These are phyloP conservation scores for Cryptosula pallasiana DNA, from an alignment of 2,888 invertebrate genomes.

Conservation along the genomic window DNA sequence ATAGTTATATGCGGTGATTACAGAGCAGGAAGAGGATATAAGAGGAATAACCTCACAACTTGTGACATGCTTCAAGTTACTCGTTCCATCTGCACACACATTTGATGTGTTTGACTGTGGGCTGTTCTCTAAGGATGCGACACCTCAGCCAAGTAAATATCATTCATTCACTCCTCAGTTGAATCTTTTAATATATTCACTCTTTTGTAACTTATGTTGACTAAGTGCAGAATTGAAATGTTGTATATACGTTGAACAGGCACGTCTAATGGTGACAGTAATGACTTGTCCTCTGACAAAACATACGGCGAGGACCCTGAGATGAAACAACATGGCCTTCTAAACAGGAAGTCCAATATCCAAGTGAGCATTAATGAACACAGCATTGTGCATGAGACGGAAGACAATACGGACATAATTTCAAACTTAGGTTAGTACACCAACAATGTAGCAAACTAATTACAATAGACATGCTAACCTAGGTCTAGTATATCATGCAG, in stretches of 20 bases:
- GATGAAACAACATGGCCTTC: constrained; percentile 27
- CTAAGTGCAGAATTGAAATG: too few species aligned
- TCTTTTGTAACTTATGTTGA: too few species aligned
- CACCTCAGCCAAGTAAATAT: too few species aligned
- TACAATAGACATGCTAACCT: too few species aligned
- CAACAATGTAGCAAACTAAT: too few species aligned
- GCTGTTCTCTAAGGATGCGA: background rate
- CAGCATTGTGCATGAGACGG: background rate
- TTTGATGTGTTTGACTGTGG: constrained; percentile 35
- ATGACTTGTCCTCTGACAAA: too few species aligned
- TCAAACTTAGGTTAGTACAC: background rate
- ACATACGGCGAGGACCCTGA: too few species aligned
- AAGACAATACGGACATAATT: constrained; percentile 3
- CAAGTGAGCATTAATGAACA: background rate
- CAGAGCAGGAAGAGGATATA: constrained; percentile 43
- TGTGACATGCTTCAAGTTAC: constrained; percentile 51
- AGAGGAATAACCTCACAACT: constrained; percentile 46
- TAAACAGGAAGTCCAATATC: constrained; percentile 20
- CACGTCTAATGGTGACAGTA: too few species aligned
- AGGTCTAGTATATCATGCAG: background rate
- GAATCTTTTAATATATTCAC: too few species aligned
- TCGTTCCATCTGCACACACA: constrained; percentile 49
- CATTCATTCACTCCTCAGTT: too few species aligned
- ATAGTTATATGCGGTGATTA: too few species aligned
- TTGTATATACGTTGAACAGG: too few species aligned